A percentile compares a stretch with the other conserved stretches of the same genome.
Conservation (phyloP, 2,113 vertebrate genomes). For the Telmatochromis bifrenatus region DNA sequence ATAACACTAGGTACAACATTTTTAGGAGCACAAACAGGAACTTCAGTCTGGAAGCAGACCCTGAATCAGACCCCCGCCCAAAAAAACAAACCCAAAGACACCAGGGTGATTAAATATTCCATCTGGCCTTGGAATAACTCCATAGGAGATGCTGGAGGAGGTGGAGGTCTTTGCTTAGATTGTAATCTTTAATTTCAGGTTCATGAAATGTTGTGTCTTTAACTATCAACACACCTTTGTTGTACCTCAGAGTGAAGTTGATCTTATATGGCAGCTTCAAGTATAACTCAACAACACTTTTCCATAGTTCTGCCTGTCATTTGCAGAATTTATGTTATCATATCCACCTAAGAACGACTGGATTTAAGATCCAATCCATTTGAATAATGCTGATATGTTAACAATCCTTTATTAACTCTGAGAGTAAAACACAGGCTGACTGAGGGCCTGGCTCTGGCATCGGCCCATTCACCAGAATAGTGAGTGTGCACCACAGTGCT, state of each 20-base stretch:
- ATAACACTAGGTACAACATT: too few species aligned
- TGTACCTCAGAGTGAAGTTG: neutral
- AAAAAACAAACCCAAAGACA: neutral
- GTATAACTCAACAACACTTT: neutral
- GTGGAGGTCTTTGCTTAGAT: neutral
- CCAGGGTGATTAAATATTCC: neutral
- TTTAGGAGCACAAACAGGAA: too few species aligned
- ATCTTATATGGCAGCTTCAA: neutral
- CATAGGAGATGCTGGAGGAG: neutral
- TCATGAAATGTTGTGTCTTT: neutral
- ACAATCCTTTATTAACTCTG: neutral
- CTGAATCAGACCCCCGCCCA: accelerated
- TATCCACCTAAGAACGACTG: neutral
- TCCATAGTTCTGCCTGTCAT: neutral
- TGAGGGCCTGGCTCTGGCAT: neutral
- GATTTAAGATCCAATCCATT: neutral
- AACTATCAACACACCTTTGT: neutral
- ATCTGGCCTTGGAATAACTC: neutral
- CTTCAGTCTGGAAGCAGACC: neutral
- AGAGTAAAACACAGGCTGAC: neutral
- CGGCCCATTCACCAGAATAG: neutral
- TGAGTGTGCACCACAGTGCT: neutral
- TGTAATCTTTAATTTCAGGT: neutral
- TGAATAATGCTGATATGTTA: neutral
- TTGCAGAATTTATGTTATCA: neutral